Percentiles rank a stretch among this genome's conserved stretches.
Evolutionary conservation across 2,888 invertebrate genomes (phyloP).

Genomic region (Meta bourneti): DNA sequence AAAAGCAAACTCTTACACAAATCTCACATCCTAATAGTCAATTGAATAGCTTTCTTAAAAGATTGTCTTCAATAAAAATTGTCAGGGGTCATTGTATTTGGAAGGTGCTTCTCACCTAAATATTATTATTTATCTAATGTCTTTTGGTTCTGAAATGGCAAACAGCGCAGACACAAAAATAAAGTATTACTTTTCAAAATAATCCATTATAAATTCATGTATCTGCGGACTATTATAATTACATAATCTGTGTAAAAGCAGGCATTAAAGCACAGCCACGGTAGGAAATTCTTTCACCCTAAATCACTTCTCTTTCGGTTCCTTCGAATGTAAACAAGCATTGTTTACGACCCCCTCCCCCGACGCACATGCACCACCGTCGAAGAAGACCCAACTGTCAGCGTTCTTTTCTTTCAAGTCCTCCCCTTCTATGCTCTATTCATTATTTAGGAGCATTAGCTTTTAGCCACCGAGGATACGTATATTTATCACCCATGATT

Average conservation of each 20-base stretch:
- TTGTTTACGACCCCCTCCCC: not conserved
- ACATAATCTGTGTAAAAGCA: not conserved
- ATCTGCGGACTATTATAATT: not conserved
- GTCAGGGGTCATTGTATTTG: too few relatives aligned
- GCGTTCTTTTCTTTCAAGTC: not conserved
- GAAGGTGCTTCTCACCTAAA: too few relatives aligned
- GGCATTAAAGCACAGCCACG: not conserved
- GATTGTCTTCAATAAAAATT: too few relatives aligned
- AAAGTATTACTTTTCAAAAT: too few relatives aligned
- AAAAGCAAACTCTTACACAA: too few relatives aligned
- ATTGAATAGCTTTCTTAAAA: too few relatives aligned
- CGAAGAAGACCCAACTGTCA: not conserved
- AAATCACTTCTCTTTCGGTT: not conserved
- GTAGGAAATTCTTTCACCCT: not conserved
- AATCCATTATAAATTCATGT: too few relatives aligned
- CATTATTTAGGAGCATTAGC: conserved; percentile 59
- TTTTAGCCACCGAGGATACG: conserved; percentile 47
- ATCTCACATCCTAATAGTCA: too few relatives aligned
- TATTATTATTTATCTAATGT: too few relatives aligned
- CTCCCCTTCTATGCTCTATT: conserved; percentile 19
- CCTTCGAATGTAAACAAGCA: not conserved
- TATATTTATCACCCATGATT: conserved; percentile 74
- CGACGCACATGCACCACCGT: not conserved
- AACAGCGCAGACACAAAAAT: too few relatives aligned
- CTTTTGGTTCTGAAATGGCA: too few relatives aligned